Evolutionary conservation across 2,797 vertebrate species (phyloP), one percentile per base, ranked within the genome.

Genomic region (Sebastes aleutianus): DNA sequence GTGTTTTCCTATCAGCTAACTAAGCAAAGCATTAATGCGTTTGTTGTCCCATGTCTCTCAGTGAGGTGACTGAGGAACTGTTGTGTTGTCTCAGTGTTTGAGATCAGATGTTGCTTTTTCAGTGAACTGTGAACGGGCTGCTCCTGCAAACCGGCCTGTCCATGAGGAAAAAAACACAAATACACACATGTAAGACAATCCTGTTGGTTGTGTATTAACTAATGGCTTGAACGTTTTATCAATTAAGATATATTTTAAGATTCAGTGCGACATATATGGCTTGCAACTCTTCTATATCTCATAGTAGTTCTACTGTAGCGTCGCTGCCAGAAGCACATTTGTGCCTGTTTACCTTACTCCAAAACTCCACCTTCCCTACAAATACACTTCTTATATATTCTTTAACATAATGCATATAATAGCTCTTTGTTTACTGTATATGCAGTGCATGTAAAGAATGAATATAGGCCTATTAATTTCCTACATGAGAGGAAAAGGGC

Each of bases 41-140:
- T 72, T 72, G 34, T 36, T 43, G 57, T 82, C 58, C 57, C 65
- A 78, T 56, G 43, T 47, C 43, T 47, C 57, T 75, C 50, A 58
- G 57, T 77, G 70, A 50, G 66, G 47, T 74, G 67, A 54, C 50
- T 78, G 73, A 16, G 68, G 79, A 84, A 74, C 57, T 26, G 61
- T 67, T 66, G 39, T 83, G 59, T 62, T 84, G 67, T 73, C 74
- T 87, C 79, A 61, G 14, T 85, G 71, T 88, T 89, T 89, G 75
- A 89, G 74, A 80, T 91, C 88, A 91, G 72, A 91, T 89, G 85
- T 92, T 87, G 80, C 34, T 62, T 86, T 90, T 87, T 84, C 87
- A 74, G 69, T 91, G 90, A 91, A 87, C 85, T 90, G 87, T 91
- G 80, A 88, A 76, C 59, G 61, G 59, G 59, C 83, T 65, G 69